A percentile compares a stretch with the other conserved stretches of the same genome.
phyloP scores from a whole-genome alignment of 2,113 vertebrate genomes.

The Madoqua kirkii region DNA sequence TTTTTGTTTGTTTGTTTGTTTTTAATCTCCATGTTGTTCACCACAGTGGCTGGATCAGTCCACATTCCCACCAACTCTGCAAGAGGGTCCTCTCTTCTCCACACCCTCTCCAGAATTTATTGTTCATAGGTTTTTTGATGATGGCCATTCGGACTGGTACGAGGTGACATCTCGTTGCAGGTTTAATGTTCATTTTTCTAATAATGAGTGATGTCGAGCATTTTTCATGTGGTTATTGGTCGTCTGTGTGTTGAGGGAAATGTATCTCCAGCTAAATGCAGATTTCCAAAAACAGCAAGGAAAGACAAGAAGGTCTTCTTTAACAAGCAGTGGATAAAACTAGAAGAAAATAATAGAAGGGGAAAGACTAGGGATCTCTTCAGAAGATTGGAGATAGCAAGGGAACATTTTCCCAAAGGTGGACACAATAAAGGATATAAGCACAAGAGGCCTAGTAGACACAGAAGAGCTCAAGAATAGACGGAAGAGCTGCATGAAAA shows the following conservation, averaged over 20 bases:
- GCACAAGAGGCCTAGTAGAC: neutral
- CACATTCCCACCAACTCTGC: neutral
- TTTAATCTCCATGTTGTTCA: neutral
- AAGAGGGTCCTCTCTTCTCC: neutral
- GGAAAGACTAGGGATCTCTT: neutral
- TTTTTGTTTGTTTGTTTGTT: neutral
- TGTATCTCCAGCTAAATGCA: neutral
- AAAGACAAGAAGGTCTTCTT: neutral
- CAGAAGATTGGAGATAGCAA: neutral
- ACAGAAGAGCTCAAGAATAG: neutral
- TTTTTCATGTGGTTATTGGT: neutral
- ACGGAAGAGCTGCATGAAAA: fast-evolving
- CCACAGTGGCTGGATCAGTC: neutral
- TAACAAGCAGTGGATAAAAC: neutral
- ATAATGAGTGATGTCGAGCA: neutral
- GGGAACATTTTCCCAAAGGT: neutral
- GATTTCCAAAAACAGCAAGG: neutral
- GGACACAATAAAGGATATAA: neutral
- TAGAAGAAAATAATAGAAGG: neutral
- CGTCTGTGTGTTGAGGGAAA: neutral
- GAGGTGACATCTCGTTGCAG: neutral
- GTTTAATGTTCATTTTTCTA: neutral
- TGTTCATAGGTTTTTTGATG: neutral
- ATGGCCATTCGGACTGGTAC: neutral
- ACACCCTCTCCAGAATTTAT: neutral